phyloP scores from a whole-genome alignment of 2,888 invertebrate genomes.

The Plusia festucae region DNA sequence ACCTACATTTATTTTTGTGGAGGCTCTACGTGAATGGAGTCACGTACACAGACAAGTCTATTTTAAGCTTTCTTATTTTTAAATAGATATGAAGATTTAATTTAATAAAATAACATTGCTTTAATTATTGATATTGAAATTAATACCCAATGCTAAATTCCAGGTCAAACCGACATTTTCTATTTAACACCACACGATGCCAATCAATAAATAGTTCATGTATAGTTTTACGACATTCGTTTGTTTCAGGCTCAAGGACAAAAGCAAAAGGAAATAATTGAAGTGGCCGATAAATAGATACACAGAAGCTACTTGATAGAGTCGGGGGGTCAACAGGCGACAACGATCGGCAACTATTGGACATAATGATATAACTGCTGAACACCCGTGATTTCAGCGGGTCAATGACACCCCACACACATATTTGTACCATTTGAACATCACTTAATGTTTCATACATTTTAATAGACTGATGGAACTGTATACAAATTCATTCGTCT shows the following conservation, averaged over 20 bases:
- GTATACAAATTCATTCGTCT: constrained; percentile 13
- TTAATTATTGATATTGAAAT: neutral
- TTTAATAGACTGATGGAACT: constrained; percentile 25
- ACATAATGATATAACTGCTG: constrained; percentile 80
- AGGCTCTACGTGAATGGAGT: neutral
- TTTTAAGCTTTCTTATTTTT: neutral
- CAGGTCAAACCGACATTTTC: constrained; percentile 28
- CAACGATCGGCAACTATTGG: constrained; percentile 75
- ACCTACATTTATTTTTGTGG: constrained; percentile 1
- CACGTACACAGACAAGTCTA: neutral
- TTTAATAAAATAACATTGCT: neutral
- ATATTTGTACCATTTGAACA: constrained; percentile 52
- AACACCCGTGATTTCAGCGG: constrained; percentile 83
- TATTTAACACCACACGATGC: constrained; percentile 52
- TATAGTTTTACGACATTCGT: constrained; percentile 63
- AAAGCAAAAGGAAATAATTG: constrained; percentile 76
- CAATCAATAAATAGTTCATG: constrained; percentile 64
- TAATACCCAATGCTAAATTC: constrained; percentile 31
- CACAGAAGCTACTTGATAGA: constrained; percentile 75
- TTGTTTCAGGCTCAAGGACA: constrained; percentile 67
- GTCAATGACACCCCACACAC: constrained; percentile 78
- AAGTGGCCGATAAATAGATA: constrained; percentile 80
- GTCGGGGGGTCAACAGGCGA: constrained; percentile 81
- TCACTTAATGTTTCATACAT: constrained; percentile 40
- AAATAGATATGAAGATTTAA: neutral